Evolutionary conservation across 2,888 invertebrate species (phyloP), one percentile per base, ranked within the genome.

Genomic region (Orchesellides sinensis): DNA sequence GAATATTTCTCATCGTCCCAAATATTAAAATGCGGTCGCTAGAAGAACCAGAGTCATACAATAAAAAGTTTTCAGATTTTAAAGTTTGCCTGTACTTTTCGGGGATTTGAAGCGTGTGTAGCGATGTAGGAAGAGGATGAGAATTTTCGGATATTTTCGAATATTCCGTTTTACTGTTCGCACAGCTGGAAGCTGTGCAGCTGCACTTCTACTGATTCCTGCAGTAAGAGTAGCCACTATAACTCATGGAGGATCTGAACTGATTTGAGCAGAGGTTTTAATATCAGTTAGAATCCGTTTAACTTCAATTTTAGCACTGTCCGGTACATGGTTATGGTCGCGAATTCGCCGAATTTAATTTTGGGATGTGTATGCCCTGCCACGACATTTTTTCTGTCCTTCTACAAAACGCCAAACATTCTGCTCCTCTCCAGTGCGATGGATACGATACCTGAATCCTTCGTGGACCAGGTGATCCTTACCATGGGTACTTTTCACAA

Each of bases 11-110:
- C 32, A 23, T 68, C 4, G 81, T 81, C n/a, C 74, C 56, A 59
- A 81, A 77, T 0, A 74, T 35, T 63, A 80, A 32, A 45, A 80
- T 56, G 1, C 80, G 65, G 5, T 80, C 66, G 4, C 6, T 32
- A 2, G 1, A 0, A 10, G 63, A 5, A 14, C 70, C 79, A 52
- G 69, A 69, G 29, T 79, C 79, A 52, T 6, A 72, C 12, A 70
- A 17, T 54, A 80, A 47, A 66, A 80, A 80, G 14, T 66, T 72
- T 17, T 80, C 65, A 0, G 12, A 8, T n/a, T 63, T 65, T 12
- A 21, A 8, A 0, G 80, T 80, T 12, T 21, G 0, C 29, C 54
- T 1, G 45, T 72, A 80, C 8, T 65, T 52, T 1, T 70, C 25
- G 10, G 70, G 79, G 25, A 79, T 70, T 19, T 45, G 1, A 0